phyloP scores from a whole-genome alignment of 2,888 invertebrate genomes.

The Nemapogon koenigi region DNA sequence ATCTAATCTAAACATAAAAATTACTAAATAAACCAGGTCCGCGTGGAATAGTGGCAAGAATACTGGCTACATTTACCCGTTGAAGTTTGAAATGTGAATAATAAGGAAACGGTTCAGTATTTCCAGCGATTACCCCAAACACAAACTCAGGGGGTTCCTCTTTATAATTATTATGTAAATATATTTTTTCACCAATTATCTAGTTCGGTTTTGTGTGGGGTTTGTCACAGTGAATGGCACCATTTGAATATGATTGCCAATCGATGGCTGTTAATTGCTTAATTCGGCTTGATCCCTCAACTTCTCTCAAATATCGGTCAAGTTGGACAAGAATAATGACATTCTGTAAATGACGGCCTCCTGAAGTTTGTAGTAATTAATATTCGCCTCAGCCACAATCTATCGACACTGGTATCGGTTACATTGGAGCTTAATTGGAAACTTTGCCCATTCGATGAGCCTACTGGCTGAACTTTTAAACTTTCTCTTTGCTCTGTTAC shows the following conservation, averaged over 20 bases:
- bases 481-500: not conserved
- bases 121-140: too few relatives aligned
- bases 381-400: conserved; percentile 29
- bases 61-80: too few relatives aligned
- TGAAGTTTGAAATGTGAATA: too few relatives aligned
- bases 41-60: too few relatives aligned
- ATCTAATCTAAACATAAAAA: too few relatives aligned
- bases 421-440: conserved; percentile 16
- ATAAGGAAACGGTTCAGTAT: too few relatives aligned
- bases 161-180: too few relatives aligned
- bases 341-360: conserved; percentile 34
- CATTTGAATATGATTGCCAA: conserved; percentile 15
- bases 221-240: conserved; percentile 9
- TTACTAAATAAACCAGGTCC: too few relatives aligned
- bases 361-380: conserved; percentile 37
- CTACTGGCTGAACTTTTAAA: conserved; percentile 2
- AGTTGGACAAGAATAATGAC: conserved; percentile 31
- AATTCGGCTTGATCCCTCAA: conserved; percentile 17
- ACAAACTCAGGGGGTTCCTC: too few relatives aligned
- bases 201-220: not conserved
- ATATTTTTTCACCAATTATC: too few relatives aligned
- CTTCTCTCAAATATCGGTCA: conserved; percentile 21
- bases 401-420: conserved; percentile 21
- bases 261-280: conserved; percentile 19
- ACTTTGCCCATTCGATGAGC: conserved; percentile 28